phyloP scores from a whole-genome alignment of 2,888 invertebrate genomes.

The Acrocera orbiculus region DNA sequence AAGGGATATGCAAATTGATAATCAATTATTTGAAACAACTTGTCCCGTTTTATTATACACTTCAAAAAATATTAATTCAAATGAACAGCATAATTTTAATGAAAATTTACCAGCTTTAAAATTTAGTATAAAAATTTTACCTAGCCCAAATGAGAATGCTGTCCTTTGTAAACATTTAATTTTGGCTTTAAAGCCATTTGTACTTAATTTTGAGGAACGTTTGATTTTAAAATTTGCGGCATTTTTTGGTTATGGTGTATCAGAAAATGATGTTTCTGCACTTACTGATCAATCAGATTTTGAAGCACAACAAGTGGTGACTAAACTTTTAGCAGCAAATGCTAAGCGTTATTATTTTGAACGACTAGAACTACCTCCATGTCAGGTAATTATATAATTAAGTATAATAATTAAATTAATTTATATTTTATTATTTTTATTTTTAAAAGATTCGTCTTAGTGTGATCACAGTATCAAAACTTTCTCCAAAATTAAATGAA shows the following conservation, averaged over 20 bases:
- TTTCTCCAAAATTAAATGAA: constrained; percentile 53
- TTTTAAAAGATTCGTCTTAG: constrained; percentile 58
- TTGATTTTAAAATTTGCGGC: constrained; percentile 54
- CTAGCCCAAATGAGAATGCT: constrained; percentile 58
- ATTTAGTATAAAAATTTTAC: constrained; percentile 58
- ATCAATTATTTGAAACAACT: constrained; percentile 71
- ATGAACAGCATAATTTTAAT: too few relatives aligned
- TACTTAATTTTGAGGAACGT: constrained; percentile 74
- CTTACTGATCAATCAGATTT: constrained; percentile 60
- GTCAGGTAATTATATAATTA: constrained; percentile 37
- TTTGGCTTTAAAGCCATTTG: constrained; percentile 64
- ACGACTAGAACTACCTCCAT: constrained; percentile 56
- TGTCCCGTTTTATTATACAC: constrained; percentile 73
- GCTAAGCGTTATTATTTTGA: constrained; percentile 78
- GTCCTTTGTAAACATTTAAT: constrained; percentile 76
- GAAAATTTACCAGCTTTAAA: constrained; percentile 55
- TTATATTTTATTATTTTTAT: constrained; percentile 1
- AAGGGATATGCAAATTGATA: constrained; percentile 70
- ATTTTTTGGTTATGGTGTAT: constrained; percentile 41
- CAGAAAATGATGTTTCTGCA: constrained; percentile 42
- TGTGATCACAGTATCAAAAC: constrained; percentile 72
- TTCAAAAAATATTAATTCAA: constrained; percentile 34
- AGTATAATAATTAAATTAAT: background rate
- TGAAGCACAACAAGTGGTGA: constrained; percentile 61
- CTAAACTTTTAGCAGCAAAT: constrained; percentile 62